Conservation (phyloP, 2,888 invertebrate genomes). For the Diabrotica balteata region DNA sequence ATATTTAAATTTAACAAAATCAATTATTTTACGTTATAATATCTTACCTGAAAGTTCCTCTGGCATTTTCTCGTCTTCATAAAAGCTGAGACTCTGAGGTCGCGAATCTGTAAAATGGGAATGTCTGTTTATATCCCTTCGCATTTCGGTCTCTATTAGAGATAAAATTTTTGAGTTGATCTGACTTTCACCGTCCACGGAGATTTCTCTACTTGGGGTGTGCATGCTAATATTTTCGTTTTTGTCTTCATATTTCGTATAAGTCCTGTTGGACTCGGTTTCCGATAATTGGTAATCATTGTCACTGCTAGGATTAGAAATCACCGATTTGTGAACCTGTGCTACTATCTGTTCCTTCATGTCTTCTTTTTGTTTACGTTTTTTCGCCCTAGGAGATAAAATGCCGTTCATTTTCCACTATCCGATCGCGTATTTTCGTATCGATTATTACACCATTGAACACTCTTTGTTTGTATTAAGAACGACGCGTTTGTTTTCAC, state of each 20-base stretch:
- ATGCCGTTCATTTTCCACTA: constrained; percentile 24
- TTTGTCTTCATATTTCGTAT: constrained; percentile 47
- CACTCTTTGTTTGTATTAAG: constrained; percentile 29
- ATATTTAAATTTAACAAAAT: background rate
- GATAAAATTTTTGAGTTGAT: constrained; percentile 63
- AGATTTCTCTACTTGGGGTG: constrained; percentile 56
- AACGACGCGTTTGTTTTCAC: too few relatives aligned
- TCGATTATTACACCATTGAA: constrained; percentile 19
- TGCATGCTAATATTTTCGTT: constrained; percentile 51
- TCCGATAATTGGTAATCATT: constrained; percentile 42
- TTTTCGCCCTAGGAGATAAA: constrained; percentile 49
- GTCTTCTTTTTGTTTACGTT: constrained; percentile 54
- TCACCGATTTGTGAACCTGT: constrained; percentile 57
- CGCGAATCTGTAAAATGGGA: constrained; percentile 60
- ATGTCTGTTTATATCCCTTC: constrained; percentile 57
- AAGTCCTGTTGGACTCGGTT: constrained; percentile 47
- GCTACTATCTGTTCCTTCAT: constrained; percentile 58
- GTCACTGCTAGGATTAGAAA: constrained; percentile 53
- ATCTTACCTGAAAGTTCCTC: constrained; percentile 57
- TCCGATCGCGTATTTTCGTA: constrained; percentile 2
- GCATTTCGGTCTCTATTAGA: constrained; percentile 59
- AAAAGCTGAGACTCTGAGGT: constrained; percentile 61
- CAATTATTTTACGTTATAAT: background rate
- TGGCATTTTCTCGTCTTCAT: constrained; percentile 60
- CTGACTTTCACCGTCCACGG: constrained; percentile 66